Base-by-base conservation (phyloP, 2,797 vertebrate species). In the Gadopsis marmoratus region DNA sequence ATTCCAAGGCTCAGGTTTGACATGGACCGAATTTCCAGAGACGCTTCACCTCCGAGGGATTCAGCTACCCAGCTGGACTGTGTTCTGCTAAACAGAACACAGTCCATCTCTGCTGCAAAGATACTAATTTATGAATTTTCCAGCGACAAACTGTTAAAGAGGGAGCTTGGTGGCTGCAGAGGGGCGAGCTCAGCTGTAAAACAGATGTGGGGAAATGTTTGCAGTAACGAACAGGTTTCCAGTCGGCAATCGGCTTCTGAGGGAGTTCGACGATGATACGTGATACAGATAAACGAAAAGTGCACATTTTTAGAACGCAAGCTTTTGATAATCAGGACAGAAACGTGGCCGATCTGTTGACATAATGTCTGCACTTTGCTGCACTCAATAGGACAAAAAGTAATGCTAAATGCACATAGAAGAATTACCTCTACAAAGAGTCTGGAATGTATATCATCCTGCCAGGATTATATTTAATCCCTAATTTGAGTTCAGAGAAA, bases 81-180 rank as follows among this genome's bases (percentile, higher is more conserved):
- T 51, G 51, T 51, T 70, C 55, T 29, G 64, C 74, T 72, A 43
- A 74, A 86, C 66, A 70, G 79, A 78, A 53, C 55, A 37, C 61
- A 83, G 62, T 67, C 19, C 3, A 75, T 39, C 76, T 71, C 53
- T 45, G 82, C 71, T 70, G 78, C 74, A 7, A 64, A 73, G 64
- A 75, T 71, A 78, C 79, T 74, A 56, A 88, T 86, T 89, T 63
- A 89, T 81, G 82, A 75, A 53, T 86, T 87, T 88, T 88, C 91
- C 84, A 74, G 81, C 14, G 83, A 89, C 67, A 64, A 84, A 79
- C 71, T 70, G 39, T 78, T 74, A 71, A 58, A 78, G 50, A 50
- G 21, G 29, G 58, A 75, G 71, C 63, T 62, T 33, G 50, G 74
- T 17, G 72, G 68, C 74, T 14, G 75, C 41, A n/a, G 48, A 43